A percentile compares a stretch with the other conserved stretches of the same genome.
Evolutionary conservation across 2,113 vertebrate species (phyloP).

Genomic region (Aphelocoma coerulescens): DNA sequence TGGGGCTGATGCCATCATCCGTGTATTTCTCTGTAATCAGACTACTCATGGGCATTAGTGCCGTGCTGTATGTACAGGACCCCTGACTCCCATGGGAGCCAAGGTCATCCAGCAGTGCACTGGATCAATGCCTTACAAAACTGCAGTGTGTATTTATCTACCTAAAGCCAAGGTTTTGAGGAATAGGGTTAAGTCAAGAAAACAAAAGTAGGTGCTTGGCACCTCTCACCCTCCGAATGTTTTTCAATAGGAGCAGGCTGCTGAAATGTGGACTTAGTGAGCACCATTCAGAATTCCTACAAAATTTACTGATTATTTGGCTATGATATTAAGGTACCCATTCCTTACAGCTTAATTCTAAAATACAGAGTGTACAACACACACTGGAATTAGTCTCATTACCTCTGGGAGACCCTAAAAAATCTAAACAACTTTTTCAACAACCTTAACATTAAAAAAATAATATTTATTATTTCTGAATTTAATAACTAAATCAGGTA

Average conservation of each 20-base stretch:
- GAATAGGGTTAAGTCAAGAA: neutral
- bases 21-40: neutral
- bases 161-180: neutral
- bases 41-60: neutral
- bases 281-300: neutral
- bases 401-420: neutral
- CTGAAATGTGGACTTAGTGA: neutral
- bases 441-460: neutral
- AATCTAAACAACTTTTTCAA: neutral
- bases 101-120: neutral
- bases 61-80: neutral
- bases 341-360: neutral
- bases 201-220: neutral
- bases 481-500: neutral
- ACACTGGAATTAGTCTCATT: neutral
- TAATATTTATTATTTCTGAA: neutral
- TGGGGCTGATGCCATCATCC: fast-evolving
- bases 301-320: neutral
- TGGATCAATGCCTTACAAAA: neutral
- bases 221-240: neutral
- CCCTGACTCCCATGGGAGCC: neutral
- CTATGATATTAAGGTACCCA: neutral
- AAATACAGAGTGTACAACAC: neutral
- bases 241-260: neutral
- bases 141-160: fast-evolving